Conservation (phyloP, 2,888 invertebrate genomes). For the Lamproptera curius region DNA sequence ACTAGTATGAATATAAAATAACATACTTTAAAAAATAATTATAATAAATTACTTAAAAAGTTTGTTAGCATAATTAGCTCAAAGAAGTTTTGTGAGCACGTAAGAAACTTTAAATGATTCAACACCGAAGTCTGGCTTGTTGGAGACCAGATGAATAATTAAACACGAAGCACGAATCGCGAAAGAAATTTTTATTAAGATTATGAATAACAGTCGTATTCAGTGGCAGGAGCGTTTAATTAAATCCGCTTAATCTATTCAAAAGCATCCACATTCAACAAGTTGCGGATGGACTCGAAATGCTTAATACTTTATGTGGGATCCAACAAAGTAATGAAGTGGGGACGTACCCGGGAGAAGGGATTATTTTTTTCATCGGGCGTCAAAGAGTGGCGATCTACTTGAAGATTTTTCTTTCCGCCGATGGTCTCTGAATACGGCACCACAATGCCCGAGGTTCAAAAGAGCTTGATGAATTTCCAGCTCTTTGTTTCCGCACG, state of each 20-base stretch:
- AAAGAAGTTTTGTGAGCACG: no score
- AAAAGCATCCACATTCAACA: conserved; percentile 61
- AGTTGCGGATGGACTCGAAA: conserved; percentile 52
- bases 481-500: conserved; percentile 71
- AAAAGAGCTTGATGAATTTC: conserved; percentile 76
- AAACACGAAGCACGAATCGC: no score
- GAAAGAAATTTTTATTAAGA: conserved; percentile 10
- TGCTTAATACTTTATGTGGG: conserved; percentile 53
- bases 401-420: conserved; percentile 66
- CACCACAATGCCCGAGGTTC: conserved; percentile 67
- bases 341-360: conserved; percentile 50
- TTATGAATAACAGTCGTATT: conserved; percentile 28
- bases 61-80: no score
- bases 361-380: conserved; percentile 63
- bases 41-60: no score
- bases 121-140: background rate
- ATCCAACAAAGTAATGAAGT: conserved; percentile 63
- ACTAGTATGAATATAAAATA: no score
- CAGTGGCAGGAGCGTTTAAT: conserved; percentile 50
- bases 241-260: conserved; percentile 56
- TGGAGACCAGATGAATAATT: conserved; percentile 1
- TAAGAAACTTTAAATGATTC: background rate
- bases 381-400: conserved; percentile 71
- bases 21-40: no score
- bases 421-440: conserved; percentile 61